A percentile compares a stretch with the other conserved stretches of the same genome.
Conservation (phyloP, 2,797 vertebrate species). For the Mormyrus proboscirostris region DNA sequence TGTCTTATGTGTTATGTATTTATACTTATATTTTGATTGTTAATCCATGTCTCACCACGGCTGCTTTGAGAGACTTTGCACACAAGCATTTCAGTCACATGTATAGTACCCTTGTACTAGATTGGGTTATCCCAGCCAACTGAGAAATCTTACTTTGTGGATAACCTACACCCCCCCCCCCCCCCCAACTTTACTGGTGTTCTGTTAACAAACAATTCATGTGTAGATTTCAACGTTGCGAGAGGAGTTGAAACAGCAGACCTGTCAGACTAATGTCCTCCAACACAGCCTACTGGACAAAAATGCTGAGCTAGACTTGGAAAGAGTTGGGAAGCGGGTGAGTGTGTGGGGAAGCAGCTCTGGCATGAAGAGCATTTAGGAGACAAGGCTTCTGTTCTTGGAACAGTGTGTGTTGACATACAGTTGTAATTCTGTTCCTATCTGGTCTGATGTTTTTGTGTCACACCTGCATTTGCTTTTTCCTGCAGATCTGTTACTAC, state of each 20-base stretch:
- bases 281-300: slow-evolving; percentile 70
- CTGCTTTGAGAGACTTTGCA: background rate
- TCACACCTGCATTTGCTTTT: background rate
- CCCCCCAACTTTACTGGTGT: background rate
- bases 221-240: slow-evolving; percentile 52
- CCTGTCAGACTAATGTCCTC: slow-evolving; percentile 57
- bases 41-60: background rate
- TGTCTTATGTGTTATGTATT: background rate
- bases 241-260: slow-evolving; percentile 57
- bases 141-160: background rate
- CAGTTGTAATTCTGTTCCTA: background rate
- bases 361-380: background rate
- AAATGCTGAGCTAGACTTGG: slow-evolving; percentile 70
- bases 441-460: background rate
- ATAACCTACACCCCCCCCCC: too few relatives aligned
- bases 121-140: background rate
- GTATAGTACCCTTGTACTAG: background rate
- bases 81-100: background rate
- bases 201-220: background rate
- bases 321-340: slow-evolving; percentile 69
- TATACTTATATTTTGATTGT: background rate
- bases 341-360: background rate
- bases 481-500: background rate
- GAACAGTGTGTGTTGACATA: background rate
- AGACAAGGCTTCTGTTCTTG: background rate